Evolutionary conservation across 2,888 invertebrate genomes (phyloP).

Genomic region (Helleia helle): DNA sequence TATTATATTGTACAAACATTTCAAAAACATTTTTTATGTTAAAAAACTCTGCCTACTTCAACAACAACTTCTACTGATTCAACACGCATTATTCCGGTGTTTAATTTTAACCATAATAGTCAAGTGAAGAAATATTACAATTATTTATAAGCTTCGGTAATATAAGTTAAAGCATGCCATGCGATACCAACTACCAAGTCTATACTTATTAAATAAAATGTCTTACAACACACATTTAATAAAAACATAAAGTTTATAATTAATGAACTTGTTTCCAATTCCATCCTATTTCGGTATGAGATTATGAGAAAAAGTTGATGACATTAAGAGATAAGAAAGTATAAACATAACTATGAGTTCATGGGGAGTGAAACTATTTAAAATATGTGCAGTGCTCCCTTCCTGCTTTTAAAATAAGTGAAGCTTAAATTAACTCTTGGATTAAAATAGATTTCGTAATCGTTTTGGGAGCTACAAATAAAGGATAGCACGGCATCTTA

Average conservation of each 20-base stretch:
- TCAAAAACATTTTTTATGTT: no score
- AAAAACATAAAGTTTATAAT: constrained; percentile 3
- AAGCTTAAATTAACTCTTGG: constrained; percentile 50
- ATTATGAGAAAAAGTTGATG: constrained; percentile 5
- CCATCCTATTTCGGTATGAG: not conserved
- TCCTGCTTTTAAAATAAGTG: constrained; percentile 59
- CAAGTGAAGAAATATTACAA: no score
- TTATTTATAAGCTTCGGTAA: no score
- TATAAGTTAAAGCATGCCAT: no score
- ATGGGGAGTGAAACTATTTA: constrained; percentile 34
- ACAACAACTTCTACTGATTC: no score
- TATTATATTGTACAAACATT: no score
- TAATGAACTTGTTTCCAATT: not conserved
- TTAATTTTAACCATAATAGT: no score
- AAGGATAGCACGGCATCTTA: constrained; percentile 45
- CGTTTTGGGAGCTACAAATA: constrained; percentile 55
- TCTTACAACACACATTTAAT: no score
- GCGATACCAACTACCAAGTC: no score
- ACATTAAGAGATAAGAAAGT: constrained; percentile 13
- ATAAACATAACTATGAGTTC: constrained; percentile 25
- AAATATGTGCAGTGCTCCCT: constrained; percentile 56
- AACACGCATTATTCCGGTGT: no score
- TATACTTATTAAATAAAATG: no score
- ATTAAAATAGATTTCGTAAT: constrained; percentile 52
- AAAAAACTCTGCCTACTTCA: no score